Percentiles rank a stretch among this genome's conserved stretches.
Conservation (phyloP, 92 coral and sea anemone species). For the Umimayanthus chanpuru region DNA sequence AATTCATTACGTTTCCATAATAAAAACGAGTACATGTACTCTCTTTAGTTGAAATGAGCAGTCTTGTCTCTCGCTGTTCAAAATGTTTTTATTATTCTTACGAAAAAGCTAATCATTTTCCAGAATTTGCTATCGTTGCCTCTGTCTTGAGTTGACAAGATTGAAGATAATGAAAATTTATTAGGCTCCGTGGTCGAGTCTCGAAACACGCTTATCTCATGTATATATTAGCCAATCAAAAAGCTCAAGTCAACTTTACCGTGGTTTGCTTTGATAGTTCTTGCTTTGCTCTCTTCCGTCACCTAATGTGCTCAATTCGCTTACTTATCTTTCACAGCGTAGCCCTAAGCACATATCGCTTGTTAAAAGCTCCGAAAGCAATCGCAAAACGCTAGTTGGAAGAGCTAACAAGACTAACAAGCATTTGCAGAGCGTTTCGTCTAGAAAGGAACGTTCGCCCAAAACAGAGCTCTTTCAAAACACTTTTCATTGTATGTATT, state of each 20-base stretch:
- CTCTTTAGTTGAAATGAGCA: background rate
- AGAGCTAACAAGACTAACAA: too few relatives aligned
- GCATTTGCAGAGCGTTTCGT: background rate
- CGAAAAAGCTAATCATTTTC: slow-evolving; percentile 37
- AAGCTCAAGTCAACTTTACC: slow-evolving; percentile 23
- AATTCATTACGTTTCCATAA: slow-evolving; percentile 11
- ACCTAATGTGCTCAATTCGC: slow-evolving; percentile 39
- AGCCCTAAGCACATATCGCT: slow-evolving; percentile 25
- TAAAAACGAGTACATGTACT: background rate
- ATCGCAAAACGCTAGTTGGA: background rate
- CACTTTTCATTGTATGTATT: background rate
- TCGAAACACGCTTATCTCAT: slow-evolving; percentile 47
- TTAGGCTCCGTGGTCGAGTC: slow-evolving; percentile 65
- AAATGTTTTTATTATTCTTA: background rate
- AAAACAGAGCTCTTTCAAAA: background rate
- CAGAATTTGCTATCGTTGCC: slow-evolving; percentile 57
- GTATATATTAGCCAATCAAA: slow-evolving; percentile 59
- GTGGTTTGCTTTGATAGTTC: slow-evolving; percentile 53
- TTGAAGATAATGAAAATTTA: slow-evolving; percentile 65
- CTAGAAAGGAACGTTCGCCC: background rate
- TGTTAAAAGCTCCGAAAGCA: slow-evolving; percentile 27
- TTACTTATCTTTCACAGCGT: slow-evolving; percentile 24
- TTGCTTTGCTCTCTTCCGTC: slow-evolving; percentile 53
- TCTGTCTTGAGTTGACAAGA: slow-evolving; percentile 51
- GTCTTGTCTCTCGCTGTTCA: background rate